A percentile compares a stretch with the other conserved stretches of the same genome.
Evolutionary conservation across 2,888 invertebrate genomes (phyloP).

Genomic region (Exocentrus adspersus): DNA sequence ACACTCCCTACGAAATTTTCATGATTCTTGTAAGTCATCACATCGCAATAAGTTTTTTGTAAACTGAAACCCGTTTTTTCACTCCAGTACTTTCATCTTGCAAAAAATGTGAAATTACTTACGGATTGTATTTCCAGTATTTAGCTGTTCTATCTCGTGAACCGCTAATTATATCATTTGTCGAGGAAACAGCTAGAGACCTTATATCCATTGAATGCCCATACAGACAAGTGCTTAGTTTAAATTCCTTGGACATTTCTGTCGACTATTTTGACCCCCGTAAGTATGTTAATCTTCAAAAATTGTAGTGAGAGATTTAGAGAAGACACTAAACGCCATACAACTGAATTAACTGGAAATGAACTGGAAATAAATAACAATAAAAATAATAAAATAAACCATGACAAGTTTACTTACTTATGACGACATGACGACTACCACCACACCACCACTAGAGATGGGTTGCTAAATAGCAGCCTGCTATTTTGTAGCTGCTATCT

Average conservation of each 20-base stretch:
- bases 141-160: slow-evolving; percentile 90
- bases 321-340: no score
- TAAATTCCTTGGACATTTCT: slow-evolving; percentile 67
- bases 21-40: slow-evolving; percentile 80
- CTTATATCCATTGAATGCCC: slow-evolving; percentile 91
- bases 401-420: no score
- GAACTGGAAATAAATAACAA: no score
- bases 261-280: not conserved
- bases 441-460: no score
- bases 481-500: no score
- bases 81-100: not conserved
- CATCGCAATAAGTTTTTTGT: slow-evolving; percentile 73
- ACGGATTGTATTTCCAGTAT: slow-evolving; percentile 86
- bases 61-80: slow-evolving; percentile 54
- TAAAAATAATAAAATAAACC: no score
- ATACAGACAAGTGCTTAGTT: slow-evolving; percentile 79
- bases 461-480: no score
- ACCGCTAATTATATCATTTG: slow-evolving; percentile 83
- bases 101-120: slow-evolving; percentile 47
- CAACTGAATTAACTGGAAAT: no score
- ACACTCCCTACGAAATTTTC: slow-evolving; percentile 87
- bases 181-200: slow-evolving; percentile 72
- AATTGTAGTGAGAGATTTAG: no score
- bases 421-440: no score
- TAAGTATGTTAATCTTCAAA: no score